phyloP scores from a whole-genome alignment of 2,797 vertebrate genomes.

The Amblyopsis hoosieri region DNA sequence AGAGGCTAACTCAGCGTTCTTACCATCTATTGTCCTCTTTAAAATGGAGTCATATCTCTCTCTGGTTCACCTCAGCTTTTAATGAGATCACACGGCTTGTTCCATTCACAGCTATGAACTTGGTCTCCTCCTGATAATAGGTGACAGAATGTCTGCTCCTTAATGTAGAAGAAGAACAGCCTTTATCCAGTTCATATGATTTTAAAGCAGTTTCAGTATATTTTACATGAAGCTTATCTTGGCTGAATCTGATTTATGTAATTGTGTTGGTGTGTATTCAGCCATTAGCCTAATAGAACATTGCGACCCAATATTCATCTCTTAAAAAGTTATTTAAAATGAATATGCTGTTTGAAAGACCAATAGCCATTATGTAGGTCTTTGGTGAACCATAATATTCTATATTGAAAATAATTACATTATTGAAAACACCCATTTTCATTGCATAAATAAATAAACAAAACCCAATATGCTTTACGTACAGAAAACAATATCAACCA shows the following conservation, averaged over 20 bases:
- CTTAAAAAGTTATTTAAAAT: background rate
- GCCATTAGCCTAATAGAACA: conserved; percentile 18
- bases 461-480: no score
- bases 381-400: background rate
- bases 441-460: no score
- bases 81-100: background rate
- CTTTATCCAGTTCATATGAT: background rate
- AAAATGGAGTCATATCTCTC: background rate
- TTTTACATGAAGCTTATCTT: conserved; percentile 13
- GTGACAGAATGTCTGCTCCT: background rate
- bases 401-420: background rate
- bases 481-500: background rate
- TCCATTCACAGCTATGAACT: background rate
- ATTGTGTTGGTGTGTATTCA: conserved; percentile 20
- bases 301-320: conserved; percentile 10
- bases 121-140: background rate
- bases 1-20: conserved; percentile 4
- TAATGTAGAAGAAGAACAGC: background rate
- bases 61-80: background rate
- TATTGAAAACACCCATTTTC: no score
- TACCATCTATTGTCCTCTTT: background rate
- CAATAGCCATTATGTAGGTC: background rate
- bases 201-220: conserved; percentile 4
- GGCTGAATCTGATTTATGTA: conserved; percentile 1
- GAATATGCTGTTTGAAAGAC: conserved; percentile 9